A percentile compares a stretch with the other conserved stretches of the same genome.
Evolutionary conservation across 1,140 invertebrate species (phyloP).

Genomic region (Drosophila takahashii): DNA sequence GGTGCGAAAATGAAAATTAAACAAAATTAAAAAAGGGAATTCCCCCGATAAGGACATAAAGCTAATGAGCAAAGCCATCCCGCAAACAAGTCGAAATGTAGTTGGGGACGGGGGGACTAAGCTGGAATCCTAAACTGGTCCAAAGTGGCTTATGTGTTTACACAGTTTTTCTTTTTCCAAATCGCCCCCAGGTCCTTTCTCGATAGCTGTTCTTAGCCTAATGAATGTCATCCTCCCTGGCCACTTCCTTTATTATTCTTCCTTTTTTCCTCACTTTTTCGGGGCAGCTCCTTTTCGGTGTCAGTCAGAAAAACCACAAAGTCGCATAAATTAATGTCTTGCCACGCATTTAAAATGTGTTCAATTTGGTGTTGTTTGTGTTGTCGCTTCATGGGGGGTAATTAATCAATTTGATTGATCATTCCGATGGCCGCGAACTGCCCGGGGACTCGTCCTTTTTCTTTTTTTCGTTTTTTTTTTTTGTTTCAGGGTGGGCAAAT

Average conservation of each 20-base stretch:
- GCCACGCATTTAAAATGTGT: slow-evolving; percentile 69
- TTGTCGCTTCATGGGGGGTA: slow-evolving; percentile 46
- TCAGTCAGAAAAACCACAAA: slow-evolving; percentile 57
- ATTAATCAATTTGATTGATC: slow-evolving; percentile 83
- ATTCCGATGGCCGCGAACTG: slow-evolving; percentile 58
- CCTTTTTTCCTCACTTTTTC: neutral
- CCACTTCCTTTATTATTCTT: slow-evolving; percentile 11
- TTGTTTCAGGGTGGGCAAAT: slow-evolving; percentile 22
- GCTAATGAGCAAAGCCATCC: slow-evolving; percentile 52
- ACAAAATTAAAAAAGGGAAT: slow-evolving; percentile 75
- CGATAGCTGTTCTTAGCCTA: slow-evolving; percentile 44
- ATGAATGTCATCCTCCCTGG: slow-evolving; percentile 46
- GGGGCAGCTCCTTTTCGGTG: slow-evolving; percentile 19
- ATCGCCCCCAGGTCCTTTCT: slow-evolving; percentile 21
- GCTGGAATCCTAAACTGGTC: slow-evolving; percentile 26
- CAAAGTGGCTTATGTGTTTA: slow-evolving; percentile 62
- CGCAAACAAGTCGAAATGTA: slow-evolving; percentile 7
- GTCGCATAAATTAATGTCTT: slow-evolving; percentile 70
- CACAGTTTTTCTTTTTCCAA: slow-evolving; percentile 34
- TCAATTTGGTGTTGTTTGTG: slow-evolving; percentile 37
- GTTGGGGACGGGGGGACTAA: neutral
- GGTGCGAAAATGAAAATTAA: slow-evolving; percentile 81
- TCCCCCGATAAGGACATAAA: slow-evolving; percentile 60
- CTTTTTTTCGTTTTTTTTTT: neutral
- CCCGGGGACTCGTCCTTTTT: slow-evolving; percentile 36